Conservation (phyloP, 2,797 vertebrate species). For the Epinephelus coioides region DNA sequence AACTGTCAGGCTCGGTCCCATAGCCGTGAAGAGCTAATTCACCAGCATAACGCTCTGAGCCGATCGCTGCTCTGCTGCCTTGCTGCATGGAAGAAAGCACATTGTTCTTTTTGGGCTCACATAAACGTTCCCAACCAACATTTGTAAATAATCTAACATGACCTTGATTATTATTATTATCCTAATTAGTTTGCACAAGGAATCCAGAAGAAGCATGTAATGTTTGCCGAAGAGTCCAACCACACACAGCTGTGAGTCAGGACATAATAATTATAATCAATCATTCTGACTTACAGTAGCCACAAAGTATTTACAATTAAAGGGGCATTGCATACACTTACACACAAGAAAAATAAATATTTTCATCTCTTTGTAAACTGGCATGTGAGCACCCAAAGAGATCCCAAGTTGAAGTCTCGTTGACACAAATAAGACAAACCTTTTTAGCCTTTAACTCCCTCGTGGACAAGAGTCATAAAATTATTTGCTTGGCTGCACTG, state of each 20-base stretch:
- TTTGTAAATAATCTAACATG: slow-evolving; percentile 41
- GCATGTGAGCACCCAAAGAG: slow-evolving; percentile 23
- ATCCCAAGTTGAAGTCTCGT: slow-evolving; percentile 47
- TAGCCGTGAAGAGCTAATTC: slow-evolving; percentile 80
- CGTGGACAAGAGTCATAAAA: slow-evolving; percentile 75
- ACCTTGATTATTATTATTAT: slow-evolving; percentile 34
- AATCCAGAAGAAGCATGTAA: slow-evolving; percentile 7
- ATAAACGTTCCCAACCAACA: slow-evolving; percentile 6
- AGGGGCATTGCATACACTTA: slow-evolving; percentile 27
- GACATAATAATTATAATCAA: slow-evolving; percentile 1
- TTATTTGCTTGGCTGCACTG: slow-evolving; percentile 82
- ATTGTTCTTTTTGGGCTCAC: slow-evolving; percentile 18
- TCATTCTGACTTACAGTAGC: too few relatives aligned
- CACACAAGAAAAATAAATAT: slow-evolving; percentile 11
- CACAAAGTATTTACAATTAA: slow-evolving; percentile 28
- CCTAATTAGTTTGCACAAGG: slow-evolving; percentile 19
- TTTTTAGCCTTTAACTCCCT: slow-evolving; percentile 78
- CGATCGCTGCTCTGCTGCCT: slow-evolving; percentile 67
- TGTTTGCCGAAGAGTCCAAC: slow-evolving; percentile 7
- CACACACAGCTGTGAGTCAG: not conserved
- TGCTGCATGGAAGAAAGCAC: slow-evolving; percentile 41
- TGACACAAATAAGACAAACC: slow-evolving; percentile 79
- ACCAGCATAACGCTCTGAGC: slow-evolving; percentile 60
- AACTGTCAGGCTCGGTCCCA: slow-evolving; percentile 83
- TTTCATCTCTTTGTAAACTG: slow-evolving; percentile 46